Evolutionary conservation across 2,888 invertebrate species (phyloP), one percentile per base, ranked within the genome.

Genomic region (Adelognathus sp.): DNA sequence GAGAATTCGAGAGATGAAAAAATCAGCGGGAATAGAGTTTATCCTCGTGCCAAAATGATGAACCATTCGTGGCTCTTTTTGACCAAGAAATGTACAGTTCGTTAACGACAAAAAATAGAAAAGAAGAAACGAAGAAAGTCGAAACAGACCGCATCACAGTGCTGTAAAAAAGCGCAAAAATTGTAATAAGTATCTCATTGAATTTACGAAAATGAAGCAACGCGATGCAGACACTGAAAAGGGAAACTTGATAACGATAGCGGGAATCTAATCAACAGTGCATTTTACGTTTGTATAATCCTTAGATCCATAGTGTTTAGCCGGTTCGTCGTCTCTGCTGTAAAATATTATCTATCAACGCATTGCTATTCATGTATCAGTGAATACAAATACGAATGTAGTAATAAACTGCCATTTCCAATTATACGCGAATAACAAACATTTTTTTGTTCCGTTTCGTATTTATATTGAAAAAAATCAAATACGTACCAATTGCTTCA

Each of bases 11-110:
- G 24, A 61, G 60, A 76, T 39, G 41, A 58, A 56, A 21, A 50
- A 14, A 70, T 60, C 14, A 83, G 77, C 79, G 79, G 83, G 82
- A 81, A 83, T 80, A 80, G 78, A 83, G n/a, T n/a, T 79, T 78
- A 82, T 73, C 74, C 81, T 50, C 29, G 39, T 39, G 82, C 76
- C 80, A 70, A 60, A 4, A 41, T 16, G 41, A 61, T 60, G 81
- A 84, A 86, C 72, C 74, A 75, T 52, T 52, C 54, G 58, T 76
- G 82, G 73, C 76, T n/a, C n/a, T 81, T 82, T 79, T 86, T 82
- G 87, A 84, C 84, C 84, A 85, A 86, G 76, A 84, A 83, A 82
- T 84, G 83, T 85, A 86, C 79, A 79, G 75, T 69, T 73, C 24
- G 73, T 84, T 77, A 63, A 44, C 50, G 60, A 67, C 73, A 66